Conservation (phyloP, 2,888 invertebrate genomes). For the Homarus gammarus region DNA sequence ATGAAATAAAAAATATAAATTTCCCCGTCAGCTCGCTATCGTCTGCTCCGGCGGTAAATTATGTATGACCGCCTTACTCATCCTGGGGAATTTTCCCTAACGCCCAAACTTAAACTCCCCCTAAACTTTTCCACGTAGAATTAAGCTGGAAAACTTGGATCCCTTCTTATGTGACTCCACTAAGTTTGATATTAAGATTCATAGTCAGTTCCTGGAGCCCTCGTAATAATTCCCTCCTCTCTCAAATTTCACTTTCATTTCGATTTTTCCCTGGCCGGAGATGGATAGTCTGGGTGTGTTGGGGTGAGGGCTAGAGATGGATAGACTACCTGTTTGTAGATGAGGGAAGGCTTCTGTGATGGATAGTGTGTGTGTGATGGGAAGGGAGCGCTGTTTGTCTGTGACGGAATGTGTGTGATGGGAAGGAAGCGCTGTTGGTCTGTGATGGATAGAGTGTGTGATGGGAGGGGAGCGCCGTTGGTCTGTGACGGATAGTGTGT, state of each 20-base stretch:
- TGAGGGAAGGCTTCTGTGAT: too few relatives aligned
- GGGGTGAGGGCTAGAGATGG: too few relatives aligned
- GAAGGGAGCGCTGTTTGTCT: too few relatives aligned
- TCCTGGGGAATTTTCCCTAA: conserved; percentile 23
- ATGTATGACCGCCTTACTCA: conserved; percentile 37
- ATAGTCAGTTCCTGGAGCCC: conserved; percentile 24
- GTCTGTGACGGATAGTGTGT: too few relatives aligned
- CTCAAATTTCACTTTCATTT: background rate
- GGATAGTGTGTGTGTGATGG: too few relatives aligned
- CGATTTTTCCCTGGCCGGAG: background rate
- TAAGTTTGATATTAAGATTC: conserved; percentile 45
- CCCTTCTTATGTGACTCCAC: conserved; percentile 28
- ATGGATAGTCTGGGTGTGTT: background rate
- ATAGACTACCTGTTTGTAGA: too few relatives aligned
- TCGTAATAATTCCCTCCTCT: background rate
- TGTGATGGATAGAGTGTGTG: too few relatives aligned
- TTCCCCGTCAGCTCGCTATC: background rate
- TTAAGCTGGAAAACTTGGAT: conserved; percentile 41
- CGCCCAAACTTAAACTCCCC: conserved; percentile 40
- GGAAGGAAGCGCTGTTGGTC: too few relatives aligned
- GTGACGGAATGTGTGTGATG: too few relatives aligned
- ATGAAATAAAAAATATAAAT: too few relatives aligned
- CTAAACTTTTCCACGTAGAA: conserved; percentile 31
- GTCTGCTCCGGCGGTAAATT: conserved; percentile 23
- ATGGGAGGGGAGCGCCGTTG: too few relatives aligned